A percentile compares a stretch with the other conserved stretches of the same genome.
Conservation (phyloP, 2,113 vertebrate genomes). For the Urocolius indicus region DNA sequence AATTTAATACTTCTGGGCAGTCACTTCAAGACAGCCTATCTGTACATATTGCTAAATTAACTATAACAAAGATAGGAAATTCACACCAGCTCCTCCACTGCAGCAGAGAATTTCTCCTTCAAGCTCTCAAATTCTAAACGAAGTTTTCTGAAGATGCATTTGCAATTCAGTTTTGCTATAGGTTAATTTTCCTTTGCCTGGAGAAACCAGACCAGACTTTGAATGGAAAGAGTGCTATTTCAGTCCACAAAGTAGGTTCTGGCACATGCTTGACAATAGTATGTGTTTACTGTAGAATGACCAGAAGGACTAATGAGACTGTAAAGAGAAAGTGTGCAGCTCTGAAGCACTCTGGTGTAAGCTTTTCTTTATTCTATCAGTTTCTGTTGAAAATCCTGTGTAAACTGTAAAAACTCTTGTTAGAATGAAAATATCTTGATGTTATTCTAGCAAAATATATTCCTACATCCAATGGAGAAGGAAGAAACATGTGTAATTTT, state of each 20-base stretch:
- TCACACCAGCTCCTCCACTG: not conserved
- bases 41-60: not conserved
- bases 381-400: not conserved
- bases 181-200: not conserved
- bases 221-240: not conserved
- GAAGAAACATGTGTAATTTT: not conserved
- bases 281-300: not conserved
- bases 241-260: not conserved
- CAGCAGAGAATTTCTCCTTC: not conserved
- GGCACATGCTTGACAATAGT: not conserved
- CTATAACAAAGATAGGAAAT: not conserved
- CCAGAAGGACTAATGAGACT: slow-evolving; percentile 14
- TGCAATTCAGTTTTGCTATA: not conserved
- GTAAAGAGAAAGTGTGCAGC: not conserved
- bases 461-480: not conserved
- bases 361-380: not conserved
- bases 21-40: not conserved
- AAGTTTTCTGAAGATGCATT: not conserved
- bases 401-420: not conserved
- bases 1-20: not conserved
- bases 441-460: not conserved
- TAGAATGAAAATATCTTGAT: not conserved
- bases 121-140: not conserved
- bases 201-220: not conserved
- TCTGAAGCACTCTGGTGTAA: not conserved